These are phyloP conservation scores for Dendrolimus punctatus DNA, from an alignment of 1,140 invertebrate genomes.

Conservation along the genomic window DNA sequence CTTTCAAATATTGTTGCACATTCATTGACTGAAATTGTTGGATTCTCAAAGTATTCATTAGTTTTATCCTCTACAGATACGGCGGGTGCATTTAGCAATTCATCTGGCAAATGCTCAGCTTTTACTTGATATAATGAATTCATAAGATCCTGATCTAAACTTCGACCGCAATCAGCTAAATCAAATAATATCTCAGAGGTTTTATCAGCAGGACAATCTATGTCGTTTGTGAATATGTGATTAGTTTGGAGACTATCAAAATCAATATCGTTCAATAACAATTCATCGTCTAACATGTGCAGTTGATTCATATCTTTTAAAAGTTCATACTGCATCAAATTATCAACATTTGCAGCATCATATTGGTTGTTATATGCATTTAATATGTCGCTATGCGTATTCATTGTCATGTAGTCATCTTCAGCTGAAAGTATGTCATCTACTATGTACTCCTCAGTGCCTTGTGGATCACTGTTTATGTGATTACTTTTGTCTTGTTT, in stretches of 20 bases:
- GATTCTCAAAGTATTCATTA: slow-evolving; percentile 15
- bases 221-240: slow-evolving; percentile 48
- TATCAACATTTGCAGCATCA: slow-evolving; percentile 34
- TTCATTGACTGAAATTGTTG: slow-evolving; percentile 39
- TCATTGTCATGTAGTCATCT: slow-evolving; percentile 53
- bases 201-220: slow-evolving; percentile 37
- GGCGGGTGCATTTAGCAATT: slow-evolving; percentile 40
- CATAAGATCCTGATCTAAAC: slow-evolving; percentile 55
- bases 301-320: slow-evolving; percentile 58
- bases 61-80: slow-evolving; percentile 14
- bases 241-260: slow-evolving; percentile 52
- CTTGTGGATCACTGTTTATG: slow-evolving; percentile 28
- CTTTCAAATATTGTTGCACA: slow-evolving; percentile 64
- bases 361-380: slow-evolving; percentile 19
- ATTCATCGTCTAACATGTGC: slow-evolving; percentile 51
- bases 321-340: slow-evolving; percentile 54
- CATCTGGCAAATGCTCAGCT: slow-evolving; percentile 43
- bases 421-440: slow-evolving; percentile 57
- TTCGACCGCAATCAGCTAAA: slow-evolving; percentile 33
- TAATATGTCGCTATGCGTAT: slow-evolving; percentile 26
- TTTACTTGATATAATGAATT: slow-evolving; percentile 44
- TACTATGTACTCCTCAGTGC: slow-evolving; percentile 56
- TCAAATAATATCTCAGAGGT: slow-evolving; percentile 50
- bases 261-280: slow-evolving; percentile 57
- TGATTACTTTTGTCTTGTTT: slow-evolving; percentile 30